Base-by-base conservation (phyloP, 2,113 vertebrate genomes). In the Peucedramus taeniatus region DNA sequence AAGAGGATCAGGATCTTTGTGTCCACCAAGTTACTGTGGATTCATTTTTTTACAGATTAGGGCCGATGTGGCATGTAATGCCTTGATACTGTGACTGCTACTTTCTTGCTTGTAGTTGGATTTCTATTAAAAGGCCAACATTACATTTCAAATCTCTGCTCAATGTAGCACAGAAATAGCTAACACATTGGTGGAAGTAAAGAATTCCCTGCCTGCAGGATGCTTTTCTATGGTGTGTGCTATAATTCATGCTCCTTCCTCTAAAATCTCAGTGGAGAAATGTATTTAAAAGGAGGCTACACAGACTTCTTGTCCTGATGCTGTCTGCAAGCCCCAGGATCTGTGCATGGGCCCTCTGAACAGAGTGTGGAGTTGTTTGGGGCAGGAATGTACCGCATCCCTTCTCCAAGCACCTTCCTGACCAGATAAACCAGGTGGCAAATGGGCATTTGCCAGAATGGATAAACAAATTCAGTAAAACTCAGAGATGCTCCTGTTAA, bases 331-430 rank as follows among this genome's bases (percentile, higher is more conserved):
- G 37, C 30, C 28, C 44, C 30, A 13, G 1, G 44, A 39, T 15
- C 17, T 18, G 33, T 31, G 28, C n/a, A 9, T 2, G 22, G 15
- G 24, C n/a, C 24, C 24, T 42, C n/a, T 61, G 40, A 49, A 66
- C 0, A 0, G 0, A 40, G 11, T 1, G 19, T 0, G 0, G 26
- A 77, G 21, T 7, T 59, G 8, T 13, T 12, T 26, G n/a, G 16
- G n/a, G 20, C 1, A 3, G 70, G 18, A 76, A 42, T 1, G 0
- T 4, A 6, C 49, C 71, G 27, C n/a, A 61, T 44, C 45, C 40
- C 70, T 68, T 20, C 30, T 47, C 40, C 4, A 22, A 53, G 12
- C 42, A 42, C 27, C 15, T 33, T 69, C 10, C 24, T 64, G 26
- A 30, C 13, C 35, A 56, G 7, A 15, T 10, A 78, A 74, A 27